Evolutionary conservation across 2,888 invertebrate genomes (phyloP), one percentile per base, ranked within the genome.

Genomic region (Melitaea athalia): DNA sequence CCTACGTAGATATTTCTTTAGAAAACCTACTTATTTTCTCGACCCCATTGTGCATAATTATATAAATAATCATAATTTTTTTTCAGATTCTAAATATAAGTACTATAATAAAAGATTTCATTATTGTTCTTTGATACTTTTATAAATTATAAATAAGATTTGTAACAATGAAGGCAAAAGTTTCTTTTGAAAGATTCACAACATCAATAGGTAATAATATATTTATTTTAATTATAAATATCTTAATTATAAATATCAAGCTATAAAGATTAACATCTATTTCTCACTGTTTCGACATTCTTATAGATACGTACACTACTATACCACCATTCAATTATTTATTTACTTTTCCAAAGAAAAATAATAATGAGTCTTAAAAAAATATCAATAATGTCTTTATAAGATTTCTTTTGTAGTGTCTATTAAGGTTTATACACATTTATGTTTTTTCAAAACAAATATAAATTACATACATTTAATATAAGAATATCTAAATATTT

Each of bases 231-330:
- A 59, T 47, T 38, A 38, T 5, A 38, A 38, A 49, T 68, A 63
- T 12, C 50, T 61, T 43, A 69, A 43, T 67, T 64, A 67, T 69
- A 68, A 68, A 72, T 69, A 69, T 68, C 67, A 65, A 73, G 62
- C 68, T 77, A 63, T 71, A 59, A 64, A 73, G 63, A 73, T 76
- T 77, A 78, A 55, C 62, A 8, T 65, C 74, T 78, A 78, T 73
- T 73, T 79, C 77, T 80, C 79, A 78, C 79, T 87, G 84, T 87
- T 83, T 85, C 84, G 84, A 86, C 83, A 81, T 81, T 77, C 81
- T 85, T 84, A 77, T 75, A 65, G 38, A 59, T 60, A 65, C 72
- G 75, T 76, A 76, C 71, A 67, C 73, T 73, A 74, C 78, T 73
- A 71, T 70, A 75, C 57, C 71, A 66, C 55, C 61, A 31, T 53